A percentile compares a stretch with the other conserved stretches of the same genome.
Conservation (phyloP, 2,888 invertebrate genomes). For the Eupeodes latifasciatus region DNA sequence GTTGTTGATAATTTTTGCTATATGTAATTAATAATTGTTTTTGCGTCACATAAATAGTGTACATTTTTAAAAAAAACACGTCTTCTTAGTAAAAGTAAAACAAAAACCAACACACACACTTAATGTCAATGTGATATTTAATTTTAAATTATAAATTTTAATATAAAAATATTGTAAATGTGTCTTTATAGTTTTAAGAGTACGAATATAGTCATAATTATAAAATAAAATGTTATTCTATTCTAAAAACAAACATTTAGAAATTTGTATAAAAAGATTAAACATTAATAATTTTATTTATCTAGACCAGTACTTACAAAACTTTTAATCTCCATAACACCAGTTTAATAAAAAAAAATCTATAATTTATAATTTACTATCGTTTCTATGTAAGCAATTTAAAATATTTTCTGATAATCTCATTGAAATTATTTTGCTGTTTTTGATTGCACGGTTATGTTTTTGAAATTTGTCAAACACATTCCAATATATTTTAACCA, state of each 20-base stretch:
- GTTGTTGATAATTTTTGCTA: constrained; percentile 36
- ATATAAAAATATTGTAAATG: constrained; percentile 23
- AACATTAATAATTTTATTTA: constrained; percentile 7
- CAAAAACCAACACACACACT: constrained; percentile 36
- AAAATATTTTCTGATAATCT: constrained; percentile 10
- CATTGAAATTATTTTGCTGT: neutral
- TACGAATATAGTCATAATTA: constrained; percentile 22
- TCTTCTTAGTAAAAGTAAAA: neutral
- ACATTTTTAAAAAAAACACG: constrained; percentile 41
- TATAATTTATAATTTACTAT: neutral
- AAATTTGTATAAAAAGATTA: neutral
- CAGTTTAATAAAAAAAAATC: neutral
- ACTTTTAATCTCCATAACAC: constrained; percentile 19
- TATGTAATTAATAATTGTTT: constrained; percentile 25
- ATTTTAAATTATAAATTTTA: constrained; percentile 61
- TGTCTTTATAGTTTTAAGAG: constrained; percentile 32
- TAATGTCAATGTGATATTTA: constrained; percentile 70
- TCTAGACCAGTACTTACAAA: constrained; percentile 28
- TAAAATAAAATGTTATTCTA: constrained; percentile 10
- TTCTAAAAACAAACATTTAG: neutral
- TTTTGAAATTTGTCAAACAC: no score
- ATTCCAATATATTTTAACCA: no score
- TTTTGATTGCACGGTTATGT: neutral
- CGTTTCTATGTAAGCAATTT: neutral
- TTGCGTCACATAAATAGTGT: constrained; percentile 57